Evolutionary conservation across 2,888 invertebrate genomes (phyloP), one percentile per base, ranked within the genome.

Genomic region (Melanostoma scalare): DNA sequence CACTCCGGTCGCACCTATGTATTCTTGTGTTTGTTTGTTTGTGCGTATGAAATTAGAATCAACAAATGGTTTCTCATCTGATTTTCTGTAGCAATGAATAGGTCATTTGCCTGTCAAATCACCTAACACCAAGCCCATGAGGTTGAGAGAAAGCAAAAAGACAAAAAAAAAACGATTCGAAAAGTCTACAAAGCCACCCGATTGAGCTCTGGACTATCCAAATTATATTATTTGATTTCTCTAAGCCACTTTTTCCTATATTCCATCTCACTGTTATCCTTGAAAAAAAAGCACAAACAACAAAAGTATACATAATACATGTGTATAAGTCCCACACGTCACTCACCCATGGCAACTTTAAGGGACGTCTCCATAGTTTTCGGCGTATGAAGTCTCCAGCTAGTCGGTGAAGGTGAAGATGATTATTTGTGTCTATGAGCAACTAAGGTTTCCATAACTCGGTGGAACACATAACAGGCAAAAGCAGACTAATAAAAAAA

Each of bases 331-430:
- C 68, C 77, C 20, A 44, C 31, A 30, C 38, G 10, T 4, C n/a
- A 36, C 46, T 33, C 48, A 3, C n/a, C 52, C 31, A 20, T 58
- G 76, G 40, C 9, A 60, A 61, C 72, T 72, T 67, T 73, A 46
- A 50, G 50, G 38, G 68, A 67, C 77, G 82, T 82, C 73, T 44
- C 82, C 82, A 77, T 82, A 78, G 82, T 82, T 82, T 82, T 63
- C 10, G n/a, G 46, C n/a, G 10, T 67, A 46, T 42, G 55, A 74
- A 42, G 38, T 63, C 74, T 53, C 65, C 55, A 50, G 40, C 73
- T 69, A 69, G 38, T 42, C 75, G 71, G 55, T 48, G 44, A 10
- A n/a, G n/a, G n/a, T 35, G 56, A 65, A 46, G 38, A 58, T 60
- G 56, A 20, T 42, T 6, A n/a, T 44, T 2, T 52, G 20, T 46